Evolutionary conservation across 53 echinoderm and acorn worm genomes (phyloP).

Genomic region (Apostichopus leukothele): DNA sequence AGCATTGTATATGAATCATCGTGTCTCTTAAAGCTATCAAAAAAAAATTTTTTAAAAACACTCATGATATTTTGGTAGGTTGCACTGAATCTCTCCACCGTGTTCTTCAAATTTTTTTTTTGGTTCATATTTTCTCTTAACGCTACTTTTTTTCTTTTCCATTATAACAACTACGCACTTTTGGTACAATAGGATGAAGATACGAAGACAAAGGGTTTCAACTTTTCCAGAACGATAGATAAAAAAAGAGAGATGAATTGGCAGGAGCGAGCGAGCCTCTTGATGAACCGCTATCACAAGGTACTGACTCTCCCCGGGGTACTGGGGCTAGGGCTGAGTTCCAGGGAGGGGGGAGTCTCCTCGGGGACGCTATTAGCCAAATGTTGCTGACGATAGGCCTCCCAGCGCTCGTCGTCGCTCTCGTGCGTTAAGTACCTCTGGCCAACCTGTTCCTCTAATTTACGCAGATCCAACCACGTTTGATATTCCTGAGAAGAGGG

Average conservation of each 20-base stretch:
- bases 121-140: not conserved
- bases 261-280: not conserved
- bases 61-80: not conserved
- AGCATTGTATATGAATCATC: too few species aligned
- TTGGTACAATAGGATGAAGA: not conserved
- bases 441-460: constrained; percentile 84
- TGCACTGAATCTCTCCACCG: not conserved
- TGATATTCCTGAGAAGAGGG: constrained; percentile 78
- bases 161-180: not conserved
- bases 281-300: constrained; percentile 52
- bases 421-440: constrained; percentile 97
- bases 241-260: not conserved
- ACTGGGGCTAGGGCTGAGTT: constrained; percentile 74
- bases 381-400: constrained; percentile 71
- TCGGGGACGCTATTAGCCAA: not conserved
- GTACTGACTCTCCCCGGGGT: constrained; percentile 86
- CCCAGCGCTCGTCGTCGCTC: constrained; percentile 98
- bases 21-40: not conserved
- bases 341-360: constrained; percentile 50
- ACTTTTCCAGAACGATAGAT: too few species aligned
- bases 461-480: constrained; percentile 86
- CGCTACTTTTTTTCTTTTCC: not conserved
- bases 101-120: not conserved
- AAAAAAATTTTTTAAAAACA: not conserved
- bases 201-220: not conserved